Conservation (phyloP, 1,140 invertebrate genomes). For the Magallana gigas region DNA sequence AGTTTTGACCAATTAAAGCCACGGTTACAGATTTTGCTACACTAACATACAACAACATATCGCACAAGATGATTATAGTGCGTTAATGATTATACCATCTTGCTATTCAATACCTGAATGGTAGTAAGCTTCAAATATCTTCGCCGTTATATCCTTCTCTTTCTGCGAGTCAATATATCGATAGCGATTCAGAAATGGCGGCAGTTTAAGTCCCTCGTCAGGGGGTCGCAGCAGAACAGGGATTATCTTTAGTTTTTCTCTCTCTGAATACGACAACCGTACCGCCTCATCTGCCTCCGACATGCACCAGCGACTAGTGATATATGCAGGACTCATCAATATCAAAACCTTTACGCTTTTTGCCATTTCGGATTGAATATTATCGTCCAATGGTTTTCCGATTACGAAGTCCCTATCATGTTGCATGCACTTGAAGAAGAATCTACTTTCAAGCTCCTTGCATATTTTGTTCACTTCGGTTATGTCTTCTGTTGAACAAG, state of each 20-base stretch:
- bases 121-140: slow-evolving; percentile 36
- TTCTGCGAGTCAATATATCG: slow-evolving; percentile 32
- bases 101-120: not conserved
- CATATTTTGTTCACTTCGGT: not conserved
- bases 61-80: too few species aligned
- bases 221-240: slow-evolving; percentile 5
- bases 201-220: not conserved
- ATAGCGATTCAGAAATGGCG: slow-evolving; percentile 17
- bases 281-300: not conserved
- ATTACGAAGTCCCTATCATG: slow-evolving; percentile 1
- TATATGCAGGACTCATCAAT: not conserved
- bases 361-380: slow-evolving; percentile 17
- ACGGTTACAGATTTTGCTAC: too few species aligned
- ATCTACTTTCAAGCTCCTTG: not conserved
- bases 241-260: slow-evolving; percentile 15
- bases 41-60: too few species aligned
- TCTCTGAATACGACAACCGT: not conserved
- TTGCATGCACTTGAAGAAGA: slow-evolving; percentile 3
- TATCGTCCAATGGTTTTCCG: not conserved
- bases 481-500: slow-evolving; percentile 1
- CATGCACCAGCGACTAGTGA: slow-evolving; percentile 19
- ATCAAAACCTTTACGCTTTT: slow-evolving; percentile 11
- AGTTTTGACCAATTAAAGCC: too few species aligned
- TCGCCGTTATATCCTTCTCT: slow-evolving; percentile 24
- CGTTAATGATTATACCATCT: too few species aligned